Percentiles rank a stretch among this genome's conserved stretches.
Conservation (phyloP, 1,140 invertebrate species). For the Pseudoatta argentina region DNA sequence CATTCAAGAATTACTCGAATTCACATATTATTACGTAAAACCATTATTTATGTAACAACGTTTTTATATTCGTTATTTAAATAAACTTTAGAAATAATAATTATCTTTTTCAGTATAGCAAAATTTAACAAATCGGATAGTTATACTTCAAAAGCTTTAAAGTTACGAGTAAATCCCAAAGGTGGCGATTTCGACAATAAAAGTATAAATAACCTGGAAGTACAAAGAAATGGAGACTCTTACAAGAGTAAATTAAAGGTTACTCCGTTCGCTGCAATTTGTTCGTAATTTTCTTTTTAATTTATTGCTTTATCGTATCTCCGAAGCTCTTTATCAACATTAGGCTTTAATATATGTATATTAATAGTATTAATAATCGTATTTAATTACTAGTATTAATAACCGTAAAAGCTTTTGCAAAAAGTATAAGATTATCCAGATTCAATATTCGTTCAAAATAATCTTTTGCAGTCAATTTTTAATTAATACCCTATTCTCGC, state of each 20-base stretch:
- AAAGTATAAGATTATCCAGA: not conserved
- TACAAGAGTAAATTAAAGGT: constrained; percentile 45
- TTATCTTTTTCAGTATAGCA: constrained; percentile 3
- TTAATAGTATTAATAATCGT: too few species aligned
- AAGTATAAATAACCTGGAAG: not conserved
- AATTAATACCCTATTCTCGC: not conserved
- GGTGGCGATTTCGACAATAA: constrained; percentile 3
- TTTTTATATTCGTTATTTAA: not conserved
- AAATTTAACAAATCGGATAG: constrained; percentile 1
- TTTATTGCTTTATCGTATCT: not conserved
- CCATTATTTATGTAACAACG: not conserved
- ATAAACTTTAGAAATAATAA: not conserved
- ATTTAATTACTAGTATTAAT: too few species aligned
- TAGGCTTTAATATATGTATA: not conserved
- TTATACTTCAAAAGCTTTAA: constrained; percentile 17
- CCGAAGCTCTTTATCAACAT: not conserved
- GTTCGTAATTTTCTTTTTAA: constrained; percentile 33
- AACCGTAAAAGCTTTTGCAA: not conserved
- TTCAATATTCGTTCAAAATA: not conserved
- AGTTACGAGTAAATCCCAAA: not conserved
- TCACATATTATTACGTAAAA: constrained; percentile 32
- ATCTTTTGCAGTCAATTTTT: constrained; percentile 1
- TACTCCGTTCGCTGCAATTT: constrained; percentile 4
- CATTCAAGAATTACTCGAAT: constrained; percentile 10
- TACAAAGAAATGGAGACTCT: constrained; percentile 3